phyloP scores from a whole-genome alignment of 2,113 vertebrate genomes.

The Gymnobelideus leadbeateri region DNA sequence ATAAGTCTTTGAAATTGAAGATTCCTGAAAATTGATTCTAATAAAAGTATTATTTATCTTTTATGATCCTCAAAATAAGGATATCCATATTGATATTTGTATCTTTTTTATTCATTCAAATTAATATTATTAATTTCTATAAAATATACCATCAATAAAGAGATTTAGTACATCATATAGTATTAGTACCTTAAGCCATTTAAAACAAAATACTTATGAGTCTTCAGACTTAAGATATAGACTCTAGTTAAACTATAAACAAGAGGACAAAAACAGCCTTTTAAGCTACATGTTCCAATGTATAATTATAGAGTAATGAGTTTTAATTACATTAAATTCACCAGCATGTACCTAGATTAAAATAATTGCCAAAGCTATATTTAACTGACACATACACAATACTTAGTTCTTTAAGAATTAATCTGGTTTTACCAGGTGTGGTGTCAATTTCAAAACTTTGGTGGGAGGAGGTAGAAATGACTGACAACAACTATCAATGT shows the following conservation, averaged over 20 bases:
- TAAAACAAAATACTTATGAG: constrained; percentile 81
- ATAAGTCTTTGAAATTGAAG: constrained; percentile 74
- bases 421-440: constrained; percentile 65
- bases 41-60: background rate
- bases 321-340: constrained; percentile 77
- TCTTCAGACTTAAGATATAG: constrained; percentile 71
- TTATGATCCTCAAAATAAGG: constrained; percentile 65
- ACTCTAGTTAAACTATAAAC: constrained; percentile 74
- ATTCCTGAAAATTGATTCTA: constrained; percentile 66
- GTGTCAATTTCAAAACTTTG: constrained; percentile 17
- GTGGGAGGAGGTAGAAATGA: background rate
- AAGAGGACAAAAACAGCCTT: constrained; percentile 74
- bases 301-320: constrained; percentile 63
- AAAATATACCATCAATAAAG: constrained; percentile 34
- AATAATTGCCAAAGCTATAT: constrained; percentile 70
- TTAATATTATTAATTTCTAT: background rate
- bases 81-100: background rate
- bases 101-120: background rate
- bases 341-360: constrained; percentile 66
- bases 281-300: constrained; percentile 56
- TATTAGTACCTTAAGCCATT: constrained; percentile 66
- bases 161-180: constrained; percentile 71
- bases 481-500: constrained; percentile 26
- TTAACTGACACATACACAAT: constrained; percentile 69
- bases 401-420: constrained; percentile 65